These are phyloP conservation scores for Rhyacichthys aspro DNA, from an alignment of 2,797 vertebrate species.

Conservation along the genomic window DNA sequence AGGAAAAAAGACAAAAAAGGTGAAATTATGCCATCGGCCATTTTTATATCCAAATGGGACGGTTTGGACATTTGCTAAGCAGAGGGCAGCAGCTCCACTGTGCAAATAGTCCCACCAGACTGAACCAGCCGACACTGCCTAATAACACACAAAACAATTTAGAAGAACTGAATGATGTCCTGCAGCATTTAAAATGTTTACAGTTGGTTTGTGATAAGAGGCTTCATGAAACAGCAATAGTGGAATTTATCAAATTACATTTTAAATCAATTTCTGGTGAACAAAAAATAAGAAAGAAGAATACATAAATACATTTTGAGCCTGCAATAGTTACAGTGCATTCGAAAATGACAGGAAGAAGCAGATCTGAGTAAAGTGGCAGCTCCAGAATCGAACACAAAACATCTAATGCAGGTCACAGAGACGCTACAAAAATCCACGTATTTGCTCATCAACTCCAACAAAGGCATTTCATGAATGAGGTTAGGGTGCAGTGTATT, in stretches of 20 bases:
- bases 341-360: no score
- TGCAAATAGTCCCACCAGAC: slow-evolving; percentile 43
- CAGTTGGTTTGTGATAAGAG: no score
- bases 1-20: slow-evolving; percentile 2
- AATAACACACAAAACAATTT: slow-evolving; percentile 22
- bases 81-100: slow-evolving; percentile 51
- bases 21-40: slow-evolving; percentile 22
- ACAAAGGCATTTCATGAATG: slow-evolving; percentile 10
- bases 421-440: not conserved
- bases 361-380: no score
- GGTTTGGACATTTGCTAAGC: slow-evolving; percentile 59
- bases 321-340: not conserved
- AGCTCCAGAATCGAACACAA: no score
- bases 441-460: not conserved
- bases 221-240: no score
- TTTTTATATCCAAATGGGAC: slow-evolving; percentile 32
- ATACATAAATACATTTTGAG: not conserved
- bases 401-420: not conserved
- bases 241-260: no score
- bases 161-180: slow-evolving; percentile 14
- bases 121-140: slow-evolving; percentile 43
- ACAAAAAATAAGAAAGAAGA: slow-evolving; percentile 20
- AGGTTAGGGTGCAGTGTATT: no score
- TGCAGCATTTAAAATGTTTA: no score
- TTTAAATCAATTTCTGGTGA: no score